Evolutionary conservation across 1,140 invertebrate genomes (phyloP).

Genomic region (Atta cephalotes): DNA sequence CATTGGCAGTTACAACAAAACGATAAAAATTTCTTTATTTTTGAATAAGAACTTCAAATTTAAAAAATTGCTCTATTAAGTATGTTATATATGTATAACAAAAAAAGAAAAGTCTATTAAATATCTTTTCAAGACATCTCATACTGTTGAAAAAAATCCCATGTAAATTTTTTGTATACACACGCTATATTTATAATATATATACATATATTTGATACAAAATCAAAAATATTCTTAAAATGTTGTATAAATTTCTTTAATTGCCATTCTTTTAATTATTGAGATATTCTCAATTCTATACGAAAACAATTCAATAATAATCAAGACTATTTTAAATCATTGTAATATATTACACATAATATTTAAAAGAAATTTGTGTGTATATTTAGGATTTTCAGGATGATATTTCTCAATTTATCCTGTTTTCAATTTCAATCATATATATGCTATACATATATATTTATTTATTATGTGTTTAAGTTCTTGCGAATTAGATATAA

Average conservation of each 20-base stretch:
- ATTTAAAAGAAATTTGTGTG: background rate
- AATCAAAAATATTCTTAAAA: background rate
- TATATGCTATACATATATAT: background rate
- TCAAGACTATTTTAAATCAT: background rate
- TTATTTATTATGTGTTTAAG: background rate
- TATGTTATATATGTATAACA: background rate
- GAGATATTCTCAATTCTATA: background rate
- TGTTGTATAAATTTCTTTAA: background rate
- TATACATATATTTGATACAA: background rate
- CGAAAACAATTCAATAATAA: background rate
- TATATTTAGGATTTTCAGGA: background rate
- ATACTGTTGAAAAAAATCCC: background rate
- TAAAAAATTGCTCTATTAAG: background rate
- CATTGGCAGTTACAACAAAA: background rate
- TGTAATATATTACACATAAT: background rate
- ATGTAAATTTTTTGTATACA: background rate
- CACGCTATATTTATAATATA: background rate
- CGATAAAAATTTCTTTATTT: background rate
- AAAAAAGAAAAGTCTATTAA: background rate
- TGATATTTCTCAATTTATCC: background rate
- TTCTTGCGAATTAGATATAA: background rate
- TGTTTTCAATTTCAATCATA: background rate
- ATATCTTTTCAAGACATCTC: background rate
- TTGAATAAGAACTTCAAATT: background rate
- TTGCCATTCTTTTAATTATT: background rate